Conservation (phyloP, 2,888 invertebrate genomes). For the Nymphalis polychloros region DNA sequence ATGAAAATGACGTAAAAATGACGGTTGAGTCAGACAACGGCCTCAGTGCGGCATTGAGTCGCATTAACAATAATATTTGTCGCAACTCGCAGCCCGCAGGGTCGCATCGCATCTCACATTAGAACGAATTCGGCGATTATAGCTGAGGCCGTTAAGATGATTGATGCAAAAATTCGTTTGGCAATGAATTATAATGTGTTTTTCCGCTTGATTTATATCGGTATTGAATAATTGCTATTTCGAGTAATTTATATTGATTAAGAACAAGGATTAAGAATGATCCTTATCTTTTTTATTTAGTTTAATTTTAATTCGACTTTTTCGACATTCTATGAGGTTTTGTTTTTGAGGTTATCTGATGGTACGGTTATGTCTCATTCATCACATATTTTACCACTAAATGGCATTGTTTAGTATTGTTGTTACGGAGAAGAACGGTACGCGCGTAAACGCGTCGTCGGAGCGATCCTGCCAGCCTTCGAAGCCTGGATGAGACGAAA, state of each 20-base stretch:
- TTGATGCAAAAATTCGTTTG: slow-evolving; percentile 66
- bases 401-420: too few species aligned
- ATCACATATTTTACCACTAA: too few species aligned
- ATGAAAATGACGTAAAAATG: slow-evolving; percentile 18
- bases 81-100: slow-evolving; percentile 51
- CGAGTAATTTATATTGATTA: slow-evolving; percentile 17
- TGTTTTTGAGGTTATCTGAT: too few species aligned
- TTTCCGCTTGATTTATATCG: slow-evolving; percentile 36
- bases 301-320: too few species aligned
- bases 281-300: too few species aligned
- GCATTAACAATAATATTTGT: slow-evolving; percentile 61
- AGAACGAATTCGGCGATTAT: slow-evolving; percentile 66
- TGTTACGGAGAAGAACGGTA: too few species aligned
- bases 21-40: slow-evolving; percentile 45
- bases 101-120: slow-evolving; percentile 42
- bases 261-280: not conserved
- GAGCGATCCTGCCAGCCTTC: too few species aligned
- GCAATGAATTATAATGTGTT: slow-evolving; percentile 57
- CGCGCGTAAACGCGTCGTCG: too few species aligned
- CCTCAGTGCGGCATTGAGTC: slow-evolving; percentile 62
- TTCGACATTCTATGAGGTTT: too few species aligned
- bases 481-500: too few species aligned
- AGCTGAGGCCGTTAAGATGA: slow-evolving; percentile 65
- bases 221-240: slow-evolving; percentile 20
- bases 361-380: too few species aligned